A percentile compares a stretch with the other conserved stretches of the same genome.
These are phyloP conservation scores for Anthopleura sola DNA, from an alignment of 64 coral and sea anemone species.

Conservation along the genomic window DNA sequence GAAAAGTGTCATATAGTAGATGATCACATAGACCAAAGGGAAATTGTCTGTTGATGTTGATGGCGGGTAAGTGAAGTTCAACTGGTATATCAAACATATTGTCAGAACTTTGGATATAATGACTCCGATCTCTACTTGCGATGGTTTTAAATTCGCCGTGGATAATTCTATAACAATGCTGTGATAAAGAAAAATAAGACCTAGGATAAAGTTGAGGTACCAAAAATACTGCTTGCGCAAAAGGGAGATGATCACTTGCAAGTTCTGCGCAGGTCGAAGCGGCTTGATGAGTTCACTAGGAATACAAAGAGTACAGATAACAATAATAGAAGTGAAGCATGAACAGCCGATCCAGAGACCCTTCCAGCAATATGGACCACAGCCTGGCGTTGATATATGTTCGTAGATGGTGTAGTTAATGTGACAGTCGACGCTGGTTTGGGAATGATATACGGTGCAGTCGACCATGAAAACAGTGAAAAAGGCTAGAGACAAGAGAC, in stretches of 20 bases:
- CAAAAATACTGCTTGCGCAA: conserved; percentile 59
- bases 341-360: conserved; percentile 51
- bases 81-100: conserved; percentile 31
- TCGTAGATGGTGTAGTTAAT: conserved; percentile 57
- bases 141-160: neutral
- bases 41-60: conserved; percentile 1
- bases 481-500: conserved; percentile 41
- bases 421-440: conserved; percentile 59
- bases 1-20: conserved; percentile 40
- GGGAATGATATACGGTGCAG: conserved; percentile 51
- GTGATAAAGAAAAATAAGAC: conserved; percentile 46
- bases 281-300: neutral
- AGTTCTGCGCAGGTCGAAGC: neutral
- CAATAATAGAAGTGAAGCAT: conserved; percentile 27
- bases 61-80: conserved; percentile 62
- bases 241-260: conserved; percentile 7
- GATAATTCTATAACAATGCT: conserved; percentile 25
- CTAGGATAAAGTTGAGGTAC: conserved; percentile 36
- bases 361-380: conserved; percentile 70
- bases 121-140: conserved; percentile 22
- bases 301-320: conserved; percentile 19
- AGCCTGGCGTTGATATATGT: neutral
- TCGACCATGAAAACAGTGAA: conserved; percentile 63
- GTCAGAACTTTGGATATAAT: conserved; percentile 43
- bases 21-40: neutral